These are phyloP conservation scores for Hoplostethus atlanticus DNA, from an alignment of 2,797 vertebrate genomes.

Conservation along the genomic window DNA sequence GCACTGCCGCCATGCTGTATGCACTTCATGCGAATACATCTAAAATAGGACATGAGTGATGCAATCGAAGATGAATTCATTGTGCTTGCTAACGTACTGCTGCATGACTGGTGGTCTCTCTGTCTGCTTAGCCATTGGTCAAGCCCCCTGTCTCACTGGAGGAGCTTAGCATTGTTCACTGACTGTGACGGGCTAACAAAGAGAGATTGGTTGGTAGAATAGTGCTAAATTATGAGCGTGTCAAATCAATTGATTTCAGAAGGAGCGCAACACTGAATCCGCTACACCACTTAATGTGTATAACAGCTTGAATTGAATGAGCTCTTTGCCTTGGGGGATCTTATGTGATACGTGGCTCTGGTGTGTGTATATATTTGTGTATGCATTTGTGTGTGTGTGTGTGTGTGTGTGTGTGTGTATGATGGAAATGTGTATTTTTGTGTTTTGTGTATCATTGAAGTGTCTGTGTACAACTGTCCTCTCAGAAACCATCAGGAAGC, in stretches of 20 bases:
- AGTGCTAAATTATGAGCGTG: slow-evolving; percentile 43
- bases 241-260: slow-evolving; percentile 59
- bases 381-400: background rate
- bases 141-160: slow-evolving; percentile 25
- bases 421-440: slow-evolving; percentile 16
- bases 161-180: slow-evolving; percentile 23
- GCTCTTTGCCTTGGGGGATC: slow-evolving; percentile 35
- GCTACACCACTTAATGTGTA: slow-evolving; percentile 55
- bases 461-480: slow-evolving; percentile 8
- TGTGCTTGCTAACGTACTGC: background rate
- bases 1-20: background rate
- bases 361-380: slow-evolving; percentile 6
- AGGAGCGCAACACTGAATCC: slow-evolving; percentile 32
- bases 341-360: background rate
- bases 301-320: slow-evolving; percentile 64
- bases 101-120: slow-evolving; percentile 21
- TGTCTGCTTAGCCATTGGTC: slow-evolving; percentile 13
- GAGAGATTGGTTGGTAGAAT: slow-evolving; percentile 26
- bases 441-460: slow-evolving; percentile 19
- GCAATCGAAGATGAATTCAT: slow-evolving; percentile 1
- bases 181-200: slow-evolving; percentile 46
- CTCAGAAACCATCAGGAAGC: background rate
- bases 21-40: slow-evolving; percentile 3
- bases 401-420: background rate
- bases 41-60: slow-evolving; percentile 25